These are phyloP conservation scores for Hypanus sabinus DNA, from an alignment of 2,113 vertebrate species.

Conservation along the genomic window DNA sequence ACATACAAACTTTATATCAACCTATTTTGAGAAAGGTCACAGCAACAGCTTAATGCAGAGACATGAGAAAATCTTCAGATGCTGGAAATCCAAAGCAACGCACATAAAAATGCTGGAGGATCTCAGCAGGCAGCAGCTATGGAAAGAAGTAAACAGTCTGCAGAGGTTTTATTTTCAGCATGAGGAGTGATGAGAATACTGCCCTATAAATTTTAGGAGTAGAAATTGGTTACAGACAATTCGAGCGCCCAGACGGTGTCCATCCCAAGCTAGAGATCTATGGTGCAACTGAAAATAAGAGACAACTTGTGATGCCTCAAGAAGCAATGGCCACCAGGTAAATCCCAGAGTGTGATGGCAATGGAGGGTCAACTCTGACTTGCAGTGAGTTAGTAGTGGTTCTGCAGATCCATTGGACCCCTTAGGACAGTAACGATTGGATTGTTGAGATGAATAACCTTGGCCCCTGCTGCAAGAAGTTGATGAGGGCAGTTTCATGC, in stretches of 20 bases:
- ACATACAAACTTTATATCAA: too few species aligned
- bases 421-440: not conserved
- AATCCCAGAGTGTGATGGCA: not conserved
- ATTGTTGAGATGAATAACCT: not conserved
- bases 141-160: too few species aligned
- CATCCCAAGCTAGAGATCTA: not conserved
- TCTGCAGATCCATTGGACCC: not conserved
- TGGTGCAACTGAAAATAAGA: not conserved
- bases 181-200: not conserved
- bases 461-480: not conserved
- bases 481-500: slow-evolving; percentile 42
- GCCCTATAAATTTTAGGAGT: not conserved
- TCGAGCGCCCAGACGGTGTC: not conserved
- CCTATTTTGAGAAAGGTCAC: not conserved
- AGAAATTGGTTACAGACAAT: not conserved
- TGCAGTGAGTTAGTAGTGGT: not conserved
- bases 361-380: not conserved
- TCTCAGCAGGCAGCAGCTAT: too few species aligned
- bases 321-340: not conserved
- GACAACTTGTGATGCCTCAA: not conserved
- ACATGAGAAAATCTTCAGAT: too few species aligned
- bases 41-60: not conserved
- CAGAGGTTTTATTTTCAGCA: not conserved
- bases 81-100: too few species aligned
- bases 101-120: too few species aligned